These are phyloP conservation scores for Phataginus tetradactyla DNA, from an alignment of 2,797 vertebrate species.

Conservation along the genomic window DNA sequence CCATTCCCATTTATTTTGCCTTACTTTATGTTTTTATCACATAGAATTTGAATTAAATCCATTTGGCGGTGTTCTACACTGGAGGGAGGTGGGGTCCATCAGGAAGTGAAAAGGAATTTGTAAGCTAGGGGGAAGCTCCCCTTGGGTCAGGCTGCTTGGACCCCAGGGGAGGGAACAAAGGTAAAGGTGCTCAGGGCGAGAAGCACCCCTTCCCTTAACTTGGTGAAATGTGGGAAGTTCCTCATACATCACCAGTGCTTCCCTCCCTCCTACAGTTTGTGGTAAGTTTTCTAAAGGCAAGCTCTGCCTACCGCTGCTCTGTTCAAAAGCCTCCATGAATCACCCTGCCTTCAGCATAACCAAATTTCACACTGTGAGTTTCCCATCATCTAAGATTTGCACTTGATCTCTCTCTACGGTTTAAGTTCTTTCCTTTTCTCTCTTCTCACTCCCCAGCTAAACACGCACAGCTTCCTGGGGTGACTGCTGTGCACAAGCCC, in stretches of 20 bases:
- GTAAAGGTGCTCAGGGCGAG: too few species aligned
- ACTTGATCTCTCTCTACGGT: not conserved
- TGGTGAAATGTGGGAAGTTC: not conserved
- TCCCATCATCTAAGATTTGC: not conserved
- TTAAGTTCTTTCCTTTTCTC: not conserved
- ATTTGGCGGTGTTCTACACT: slow-evolving; percentile 58
- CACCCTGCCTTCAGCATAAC: not conserved
- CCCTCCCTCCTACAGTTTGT: not conserved
- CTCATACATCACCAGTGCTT: not conserved
- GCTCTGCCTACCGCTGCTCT: not conserved
- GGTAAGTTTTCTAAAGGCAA: not conserved
- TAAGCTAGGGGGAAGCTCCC: not conserved
- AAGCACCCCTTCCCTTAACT: not conserved
- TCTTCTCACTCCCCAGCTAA: not conserved
- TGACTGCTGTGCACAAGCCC: not conserved
- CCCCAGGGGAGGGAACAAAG: too few species aligned
- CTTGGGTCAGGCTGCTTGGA: not conserved
- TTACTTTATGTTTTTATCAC: slow-evolving; percentile 73
- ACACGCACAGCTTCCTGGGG: not conserved
- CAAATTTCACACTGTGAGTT: not conserved
- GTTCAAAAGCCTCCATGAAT: not conserved
- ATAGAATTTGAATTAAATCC: slow-evolving; percentile 69
- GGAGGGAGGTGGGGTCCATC: not conserved
- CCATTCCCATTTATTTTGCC: slow-evolving; percentile 68
- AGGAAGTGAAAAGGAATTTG: not conserved